A percentile compares a stretch with the other conserved stretches of the same genome.
Evolutionary conservation across 1,140 invertebrate genomes (phyloP).

Genomic region (Berghia stephanieae): DNA sequence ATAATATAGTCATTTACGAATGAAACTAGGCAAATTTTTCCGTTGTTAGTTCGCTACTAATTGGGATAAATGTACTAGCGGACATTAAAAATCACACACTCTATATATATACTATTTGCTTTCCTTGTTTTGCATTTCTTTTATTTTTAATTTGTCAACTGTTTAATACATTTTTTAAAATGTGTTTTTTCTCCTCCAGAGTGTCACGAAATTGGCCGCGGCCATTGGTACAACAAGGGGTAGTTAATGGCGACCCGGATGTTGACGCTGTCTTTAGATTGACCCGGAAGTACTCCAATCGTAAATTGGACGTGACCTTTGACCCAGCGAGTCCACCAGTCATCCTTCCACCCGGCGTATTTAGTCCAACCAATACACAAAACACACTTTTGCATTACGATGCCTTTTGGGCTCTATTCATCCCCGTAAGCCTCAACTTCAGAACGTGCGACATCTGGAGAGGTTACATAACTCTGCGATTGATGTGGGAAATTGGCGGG

Average conservation of each 20-base stretch:
- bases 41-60: too few species aligned
- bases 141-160: too few species aligned
- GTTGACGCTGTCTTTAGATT: conserved; percentile 60
- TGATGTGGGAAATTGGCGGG: conserved; percentile 51
- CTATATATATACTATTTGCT: too few species aligned
- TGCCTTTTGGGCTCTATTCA: conserved; percentile 57
- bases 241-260: conserved; percentile 62
- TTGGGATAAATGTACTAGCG: too few species aligned
- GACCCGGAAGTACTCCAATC: conserved; percentile 39
- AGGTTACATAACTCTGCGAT: conserved; percentile 54
- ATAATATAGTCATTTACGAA: too few species aligned
- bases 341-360: conserved; percentile 45
- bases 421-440: conserved; percentile 54
- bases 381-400: conserved; percentile 58
- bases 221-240: conserved; percentile 61
- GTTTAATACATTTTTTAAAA: too few species aligned
- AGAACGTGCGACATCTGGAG: conserved; percentile 58
- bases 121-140: too few species aligned
- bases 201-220: too few species aligned
- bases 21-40: too few species aligned
- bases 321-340: conserved; percentile 41
- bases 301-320: conserved; percentile 42
- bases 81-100: too few species aligned
- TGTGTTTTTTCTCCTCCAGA: too few species aligned
- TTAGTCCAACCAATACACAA: conserved; percentile 55